These are phyloP conservation scores for Lasioglossum villosulum DNA, from an alignment of 2,888 invertebrate species.

Conservation along the genomic window DNA sequence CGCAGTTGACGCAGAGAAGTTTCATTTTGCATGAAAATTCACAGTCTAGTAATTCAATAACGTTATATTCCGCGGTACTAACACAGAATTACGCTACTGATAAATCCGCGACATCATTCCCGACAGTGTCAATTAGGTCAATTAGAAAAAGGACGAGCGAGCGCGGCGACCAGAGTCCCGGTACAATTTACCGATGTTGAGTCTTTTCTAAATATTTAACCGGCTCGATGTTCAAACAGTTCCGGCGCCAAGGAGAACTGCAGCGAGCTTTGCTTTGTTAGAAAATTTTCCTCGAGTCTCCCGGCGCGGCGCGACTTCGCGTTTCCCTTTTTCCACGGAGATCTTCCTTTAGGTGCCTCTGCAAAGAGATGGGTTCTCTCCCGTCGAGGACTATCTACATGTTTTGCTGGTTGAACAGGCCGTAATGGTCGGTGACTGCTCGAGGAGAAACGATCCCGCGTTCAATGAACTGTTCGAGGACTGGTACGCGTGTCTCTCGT, in stretches of 20 bases:
- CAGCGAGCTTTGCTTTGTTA: slow-evolving; percentile 24
- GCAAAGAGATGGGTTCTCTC: background rate
- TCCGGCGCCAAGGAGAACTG: slow-evolving; percentile 16
- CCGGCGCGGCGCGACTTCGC: background rate
- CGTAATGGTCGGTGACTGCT: slow-evolving; percentile 32
- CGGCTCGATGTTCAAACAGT: slow-evolving; percentile 31
- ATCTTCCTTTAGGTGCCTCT: background rate
- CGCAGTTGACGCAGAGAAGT: background rate
- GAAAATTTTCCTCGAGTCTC: slow-evolving; percentile 30
- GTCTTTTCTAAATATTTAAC: slow-evolving; percentile 55
- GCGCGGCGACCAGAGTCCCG: background rate
- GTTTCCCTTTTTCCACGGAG: background rate
- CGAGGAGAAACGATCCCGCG: slow-evolving; percentile 39
- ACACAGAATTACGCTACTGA: background rate
- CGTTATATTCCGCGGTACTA: background rate
- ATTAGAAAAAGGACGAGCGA: slow-evolving; percentile 16
- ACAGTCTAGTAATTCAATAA: background rate
- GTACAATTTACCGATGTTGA: slow-evolving; percentile 22
- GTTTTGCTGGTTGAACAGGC: slow-evolving; percentile 55
- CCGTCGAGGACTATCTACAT: slow-evolving; percentile 51
- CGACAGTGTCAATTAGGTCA: background rate
- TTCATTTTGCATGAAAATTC: background rate
- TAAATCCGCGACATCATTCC: background rate
- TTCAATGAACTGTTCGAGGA: slow-evolving; percentile 45
- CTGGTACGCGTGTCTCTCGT: slow-evolving; percentile 21